A percentile compares a stretch with the other conserved stretches of the same genome.
Conservation (phyloP, 2,113 vertebrate species). For the Myanophis thanlyinensis region DNA sequence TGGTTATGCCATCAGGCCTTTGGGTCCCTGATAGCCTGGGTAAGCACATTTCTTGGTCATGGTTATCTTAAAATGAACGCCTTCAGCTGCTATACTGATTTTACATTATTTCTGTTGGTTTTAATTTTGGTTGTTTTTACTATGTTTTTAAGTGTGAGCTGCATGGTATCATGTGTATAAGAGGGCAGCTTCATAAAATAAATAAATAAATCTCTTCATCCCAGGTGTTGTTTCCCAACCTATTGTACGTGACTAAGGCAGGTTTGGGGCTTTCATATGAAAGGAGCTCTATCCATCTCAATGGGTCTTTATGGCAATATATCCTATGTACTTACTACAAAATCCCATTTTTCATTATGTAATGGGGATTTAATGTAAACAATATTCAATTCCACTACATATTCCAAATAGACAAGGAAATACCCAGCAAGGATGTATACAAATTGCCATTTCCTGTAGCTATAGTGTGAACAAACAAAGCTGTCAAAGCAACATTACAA, state of each 20-base stretch:
- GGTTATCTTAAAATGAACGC: background rate
- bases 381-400: background rate
- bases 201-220: background rate
- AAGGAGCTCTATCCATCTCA: background rate
- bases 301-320: background rate
- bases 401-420: background rate
- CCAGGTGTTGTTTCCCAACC: background rate
- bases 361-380: background rate
- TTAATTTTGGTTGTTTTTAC: background rate
- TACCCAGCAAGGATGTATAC: background rate
- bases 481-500: background rate
- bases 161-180: background rate
- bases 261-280: background rate
- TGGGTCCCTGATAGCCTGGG: background rate
- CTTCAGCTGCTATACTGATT: background rate
- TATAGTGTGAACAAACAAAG: conserved; percentile 15
- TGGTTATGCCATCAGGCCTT: background rate
- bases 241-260: background rate
- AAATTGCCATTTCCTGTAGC: background rate
- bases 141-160: background rate
- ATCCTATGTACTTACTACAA: background rate
- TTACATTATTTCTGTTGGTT: background rate
- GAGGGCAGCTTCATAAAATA: background rate
- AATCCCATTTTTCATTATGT: background rate
- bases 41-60: background rate